Conservation (phyloP, 2,888 invertebrate genomes). For the Desoria tigrina region DNA sequence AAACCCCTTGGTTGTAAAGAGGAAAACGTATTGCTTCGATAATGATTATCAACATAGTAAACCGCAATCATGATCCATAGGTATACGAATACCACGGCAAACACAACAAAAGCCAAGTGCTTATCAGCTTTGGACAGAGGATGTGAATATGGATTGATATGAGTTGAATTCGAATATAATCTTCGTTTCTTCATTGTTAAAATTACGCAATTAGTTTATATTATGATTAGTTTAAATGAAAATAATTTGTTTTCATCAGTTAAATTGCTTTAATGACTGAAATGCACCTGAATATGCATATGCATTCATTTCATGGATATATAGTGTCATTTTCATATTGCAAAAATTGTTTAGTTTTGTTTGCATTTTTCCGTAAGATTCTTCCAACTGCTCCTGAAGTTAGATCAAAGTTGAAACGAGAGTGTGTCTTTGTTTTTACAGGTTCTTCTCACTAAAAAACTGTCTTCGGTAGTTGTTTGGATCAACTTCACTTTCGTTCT, state of each 20-base stretch:
- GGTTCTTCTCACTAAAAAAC: too few species aligned
- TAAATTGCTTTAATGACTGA: too few species aligned
- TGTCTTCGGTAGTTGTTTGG: too few species aligned
- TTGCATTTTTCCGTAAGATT: too few species aligned
- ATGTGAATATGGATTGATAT: not conserved
- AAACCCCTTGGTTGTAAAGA: constrained; percentile 21
- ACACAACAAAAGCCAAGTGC: not conserved
- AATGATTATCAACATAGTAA: not conserved
- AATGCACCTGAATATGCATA: too few species aligned
- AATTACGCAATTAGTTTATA: not conserved
- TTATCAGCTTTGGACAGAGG: not conserved
- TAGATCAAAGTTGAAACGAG: too few species aligned
- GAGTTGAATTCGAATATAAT: not conserved
- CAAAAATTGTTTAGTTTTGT: too few species aligned
- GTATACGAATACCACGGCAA: constrained; percentile 1
- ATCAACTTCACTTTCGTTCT: too few species aligned
- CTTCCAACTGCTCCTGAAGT: not conserved
- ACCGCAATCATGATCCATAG: constrained; percentile 5
- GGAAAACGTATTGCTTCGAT: not conserved
- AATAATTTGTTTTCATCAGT: too few species aligned
- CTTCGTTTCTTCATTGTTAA: not conserved
- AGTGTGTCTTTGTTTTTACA: too few species aligned
- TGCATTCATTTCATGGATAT: too few species aligned
- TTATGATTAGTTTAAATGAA: not conserved
- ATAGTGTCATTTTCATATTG: too few species aligned